Conservation (phyloP, 1,140 invertebrate genomes). For the Dendrolimus kikuchii region DNA sequence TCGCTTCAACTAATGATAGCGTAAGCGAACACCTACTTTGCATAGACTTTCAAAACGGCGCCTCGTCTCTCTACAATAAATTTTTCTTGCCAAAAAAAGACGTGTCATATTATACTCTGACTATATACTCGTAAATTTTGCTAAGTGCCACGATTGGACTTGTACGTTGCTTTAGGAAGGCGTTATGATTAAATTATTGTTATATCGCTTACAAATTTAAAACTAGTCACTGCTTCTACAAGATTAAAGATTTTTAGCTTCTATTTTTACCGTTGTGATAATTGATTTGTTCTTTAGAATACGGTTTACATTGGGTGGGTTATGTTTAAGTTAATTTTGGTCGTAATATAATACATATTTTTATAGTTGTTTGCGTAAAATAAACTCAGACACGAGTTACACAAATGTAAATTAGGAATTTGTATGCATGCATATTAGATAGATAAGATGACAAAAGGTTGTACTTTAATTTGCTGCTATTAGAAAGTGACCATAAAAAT, state of each 20-base stretch:
- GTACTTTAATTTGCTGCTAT: conserved; percentile 8
- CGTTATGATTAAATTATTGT: conserved; percentile 4
- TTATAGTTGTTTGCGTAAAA: no score
- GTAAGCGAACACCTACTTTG: conserved; percentile 21
- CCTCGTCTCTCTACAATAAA: conserved; percentile 42
- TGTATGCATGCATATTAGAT: conserved; percentile 9
- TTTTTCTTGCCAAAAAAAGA: conserved; percentile 48
- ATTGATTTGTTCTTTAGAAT: no score
- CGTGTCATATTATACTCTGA: conserved; percentile 34
- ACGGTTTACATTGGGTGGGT: conserved; percentile 5
- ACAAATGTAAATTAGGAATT: neutral
- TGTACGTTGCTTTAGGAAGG: neutral
- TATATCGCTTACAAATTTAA: conserved; percentile 10
- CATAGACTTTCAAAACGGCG: conserved; percentile 24
- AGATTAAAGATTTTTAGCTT: conserved; percentile 14
- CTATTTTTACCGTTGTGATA: neutral
- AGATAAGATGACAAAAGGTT: conserved; percentile 9
- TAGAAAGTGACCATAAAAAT: conserved; percentile 16
- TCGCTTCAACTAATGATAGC: conserved; percentile 36
- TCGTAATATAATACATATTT: no score
- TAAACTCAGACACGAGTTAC: no score
- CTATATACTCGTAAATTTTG: conserved; percentile 22
- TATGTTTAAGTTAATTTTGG: no score
- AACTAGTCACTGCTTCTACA: conserved; percentile 24
- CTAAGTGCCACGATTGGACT: conserved; percentile 6